These are phyloP conservation scores for Drosophila neocordata DNA, from an alignment of 1,140 invertebrate species.

Conservation along the genomic window DNA sequence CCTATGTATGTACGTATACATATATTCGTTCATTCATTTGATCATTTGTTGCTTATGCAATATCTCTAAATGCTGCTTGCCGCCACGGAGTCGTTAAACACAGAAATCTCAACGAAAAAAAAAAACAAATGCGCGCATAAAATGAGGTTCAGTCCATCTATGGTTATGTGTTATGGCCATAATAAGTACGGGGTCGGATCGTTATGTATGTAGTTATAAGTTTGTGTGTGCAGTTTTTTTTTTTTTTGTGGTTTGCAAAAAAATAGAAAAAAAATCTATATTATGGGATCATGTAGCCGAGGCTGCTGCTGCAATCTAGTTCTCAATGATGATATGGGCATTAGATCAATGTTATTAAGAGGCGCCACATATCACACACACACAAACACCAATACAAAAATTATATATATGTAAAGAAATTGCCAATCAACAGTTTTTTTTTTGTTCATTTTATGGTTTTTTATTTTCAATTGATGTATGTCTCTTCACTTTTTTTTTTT, in stretches of 20 bases:
- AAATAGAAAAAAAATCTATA: constrained; percentile 11
- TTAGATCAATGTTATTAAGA: constrained; percentile 16
- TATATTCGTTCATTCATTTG: constrained; percentile 29
- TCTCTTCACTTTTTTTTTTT: constrained; percentile 25
- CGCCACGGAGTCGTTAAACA: constrained; percentile 18
- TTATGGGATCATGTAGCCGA: constrained; percentile 13
- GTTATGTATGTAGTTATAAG: constrained; percentile 40
- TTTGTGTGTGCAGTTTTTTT: constrained; percentile 16
- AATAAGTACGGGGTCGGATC: constrained; percentile 61
- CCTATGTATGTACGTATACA: background rate
- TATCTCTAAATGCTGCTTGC: constrained; percentile 9
- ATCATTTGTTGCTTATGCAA: constrained; percentile 15
- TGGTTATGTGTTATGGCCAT: constrained; percentile 40
- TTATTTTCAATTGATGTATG: constrained; percentile 56
- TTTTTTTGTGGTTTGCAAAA: constrained; percentile 21
- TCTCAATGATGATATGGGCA: constrained; percentile 8
- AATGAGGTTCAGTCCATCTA: constrained; percentile 47
- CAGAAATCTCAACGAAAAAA: constrained; percentile 26
- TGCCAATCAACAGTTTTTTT: constrained; percentile 29
- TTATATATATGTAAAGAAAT: constrained; percentile 23
- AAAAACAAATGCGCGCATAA: constrained; percentile 12
- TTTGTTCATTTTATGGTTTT: constrained; percentile 20
- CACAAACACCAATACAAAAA: background rate
- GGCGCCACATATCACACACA: constrained; percentile 20
- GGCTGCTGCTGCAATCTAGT: constrained; percentile 13